Percentiles rank a stretch among this genome's conserved stretches.
phyloP scores from a whole-genome alignment of 1,140 invertebrate species.

The Daktulosphaira vitifoliae region DNA sequence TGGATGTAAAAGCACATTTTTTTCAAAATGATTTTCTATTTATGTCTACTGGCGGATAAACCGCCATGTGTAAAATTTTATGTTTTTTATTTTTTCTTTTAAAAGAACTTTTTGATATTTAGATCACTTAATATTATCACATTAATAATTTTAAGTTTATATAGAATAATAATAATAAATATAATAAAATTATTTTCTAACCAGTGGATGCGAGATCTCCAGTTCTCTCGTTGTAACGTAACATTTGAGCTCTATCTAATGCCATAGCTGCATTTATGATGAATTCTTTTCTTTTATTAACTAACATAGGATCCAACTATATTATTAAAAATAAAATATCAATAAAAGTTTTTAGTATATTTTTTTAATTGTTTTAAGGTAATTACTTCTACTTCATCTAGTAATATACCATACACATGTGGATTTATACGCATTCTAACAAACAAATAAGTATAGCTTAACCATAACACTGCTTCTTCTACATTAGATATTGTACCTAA shows the following conservation, averaged over 20 bases:
- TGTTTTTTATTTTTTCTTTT: no score
- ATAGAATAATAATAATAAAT: no score
- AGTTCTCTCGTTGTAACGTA: conserved; percentile 76
- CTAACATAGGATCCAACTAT: conserved; percentile 68
- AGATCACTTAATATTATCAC: no score
- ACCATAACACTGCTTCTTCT: conserved; percentile 93
- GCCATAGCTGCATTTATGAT: conserved; percentile 70
- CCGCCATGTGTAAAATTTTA: no score
- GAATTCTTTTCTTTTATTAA: conserved; percentile 61
- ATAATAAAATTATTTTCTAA: no score
- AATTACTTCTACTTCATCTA: conserved; percentile 51
- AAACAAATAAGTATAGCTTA: conserved; percentile 94
- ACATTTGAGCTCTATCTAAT: conserved; percentile 89
- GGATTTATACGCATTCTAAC: conserved; percentile 91
- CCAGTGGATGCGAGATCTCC: conserved; percentile 71
- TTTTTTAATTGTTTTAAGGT: conserved; percentile 1
- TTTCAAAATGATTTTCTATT: no score
- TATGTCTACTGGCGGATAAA: no score
- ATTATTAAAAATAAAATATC: conserved; percentile 2
- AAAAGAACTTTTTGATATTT: no score
- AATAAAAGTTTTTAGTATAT: neutral
- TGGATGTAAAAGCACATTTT: no score
- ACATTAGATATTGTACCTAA: conserved; percentile 92
- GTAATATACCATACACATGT: conserved; percentile 76
- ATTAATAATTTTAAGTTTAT: no score